Evolutionary conservation across 2,888 invertebrate genomes (phyloP), one percentile per base, ranked within the genome.

Genomic region (Leuctra nigra): DNA sequence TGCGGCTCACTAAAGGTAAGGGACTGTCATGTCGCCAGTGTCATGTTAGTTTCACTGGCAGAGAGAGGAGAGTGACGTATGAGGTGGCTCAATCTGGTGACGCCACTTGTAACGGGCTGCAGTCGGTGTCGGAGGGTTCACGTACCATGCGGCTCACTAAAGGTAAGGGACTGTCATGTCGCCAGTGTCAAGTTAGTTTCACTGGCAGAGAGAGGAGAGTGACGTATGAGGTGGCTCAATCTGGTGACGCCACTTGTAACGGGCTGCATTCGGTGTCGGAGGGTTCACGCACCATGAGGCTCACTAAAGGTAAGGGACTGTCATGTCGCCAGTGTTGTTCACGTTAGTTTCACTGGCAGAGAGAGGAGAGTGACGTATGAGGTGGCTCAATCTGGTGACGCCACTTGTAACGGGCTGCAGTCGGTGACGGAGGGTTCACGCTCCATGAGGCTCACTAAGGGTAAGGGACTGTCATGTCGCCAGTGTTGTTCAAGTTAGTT

Each of bases 161-260:
- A 72, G 83, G 89, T 87, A 69, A 70, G 68, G 20, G 13, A 14
- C n/a, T 7, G 54, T 2, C 55, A 50, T 53, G n/a, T n/a, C n/a
- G n/a, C n/a, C n/a, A n/a, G n/a, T n/a, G n/a, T n/a, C n/a, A n/a
- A n/a, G n/a, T n/a, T n/a, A n/a, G n/a, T n/a, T n/a, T n/a, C n/a
- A n/a, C n/a, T n/a, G n/a, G n/a, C n/a, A n/a, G n/a, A n/a, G 59
- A 56, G 25, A 59, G 61, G 7, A 44, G 53, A 13, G 20, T 41
- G 33, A 54, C 50, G 18, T 61, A 57, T 36, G 55, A 59, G 46
- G 55, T 61, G 33, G 61, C 61, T 1, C 61, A 87, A 68, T 86
- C 86, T 0, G 89, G 85, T 0, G 89, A 90, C 68, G 87, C 89
- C 13, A 86, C 87, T 0, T 90, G 90, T 71, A 85, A 81, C 63